Evolutionary conservation across 2,797 vertebrate species (phyloP), one percentile per base, ranked within the genome.

Genomic region (Phataginus tetradactyla): DNA sequence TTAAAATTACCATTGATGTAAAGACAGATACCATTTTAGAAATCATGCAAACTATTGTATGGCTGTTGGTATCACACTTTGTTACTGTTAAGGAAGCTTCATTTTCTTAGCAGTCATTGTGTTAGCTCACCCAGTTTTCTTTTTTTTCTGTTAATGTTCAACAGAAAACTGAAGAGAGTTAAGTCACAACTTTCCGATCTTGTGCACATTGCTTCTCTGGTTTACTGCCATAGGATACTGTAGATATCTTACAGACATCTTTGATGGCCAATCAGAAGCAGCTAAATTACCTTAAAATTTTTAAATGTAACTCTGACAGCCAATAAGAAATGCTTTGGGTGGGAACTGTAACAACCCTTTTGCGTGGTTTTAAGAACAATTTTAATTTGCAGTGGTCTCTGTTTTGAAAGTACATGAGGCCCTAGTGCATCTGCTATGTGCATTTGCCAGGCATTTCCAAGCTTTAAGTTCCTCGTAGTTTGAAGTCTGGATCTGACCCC

Each of bases 401-500:
- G n/a, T 96, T 96, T 78, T 85, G n/a, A n/a, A 95, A 96, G 45
- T 15, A 51, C 51, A 12, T 29, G 71, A 74, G 18, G 45, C 55
- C 69, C n/a, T 61, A 59, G n/a, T 75, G 61, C 81, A 75, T 88
- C 69, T 86, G 39, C 72, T 96, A 2, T n/a, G 66, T 89, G 42
- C 29, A 39, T 95, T 96, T 96, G 69, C 77, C 51, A 93, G 75
- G 57, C 93, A 88, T 96, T 96, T 95, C 68, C 77, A 96, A n/a
- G 84, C 61, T 53, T 81, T 93, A 97, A 97, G 90, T 98, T 97
- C 90, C 72, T 11, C 0, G 72, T 85, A 96, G 95, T 98, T 97
- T 95, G 92, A 93, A 97, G 97, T 96, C 97, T 91, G 96, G 98
- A 98, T 98, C 99, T 99, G 99, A 99, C 99, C 99, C 99, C 99